A percentile compares a stretch with the other conserved stretches of the same genome.
phyloP scores from a whole-genome alignment of 2,113 vertebrate genomes.

The Eubucco bourcierii region DNA sequence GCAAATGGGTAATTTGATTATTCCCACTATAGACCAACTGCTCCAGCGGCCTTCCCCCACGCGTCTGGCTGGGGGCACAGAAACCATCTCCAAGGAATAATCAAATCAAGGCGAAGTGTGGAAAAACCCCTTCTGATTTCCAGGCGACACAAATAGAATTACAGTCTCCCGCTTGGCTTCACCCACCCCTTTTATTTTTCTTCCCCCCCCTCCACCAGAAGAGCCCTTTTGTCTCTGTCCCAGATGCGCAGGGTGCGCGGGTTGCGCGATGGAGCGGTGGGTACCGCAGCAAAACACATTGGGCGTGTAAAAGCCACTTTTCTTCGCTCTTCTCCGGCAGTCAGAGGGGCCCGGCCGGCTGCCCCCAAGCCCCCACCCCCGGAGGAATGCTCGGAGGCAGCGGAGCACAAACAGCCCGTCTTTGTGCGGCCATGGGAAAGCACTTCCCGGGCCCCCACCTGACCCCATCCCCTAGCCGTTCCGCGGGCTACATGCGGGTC shows the following conservation, averaged over 20 bases:
- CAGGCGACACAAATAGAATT: conserved; percentile 97
- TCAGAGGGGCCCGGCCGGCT: conserved; percentile 7
- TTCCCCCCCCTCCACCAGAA: conserved; percentile 73
- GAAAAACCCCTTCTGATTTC: conserved; percentile 96
- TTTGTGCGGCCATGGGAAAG: conserved; percentile 87
- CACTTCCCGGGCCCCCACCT: conserved; percentile 81
- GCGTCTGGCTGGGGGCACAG: conserved; percentile 88
- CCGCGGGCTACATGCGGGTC: conserved; percentile 76
- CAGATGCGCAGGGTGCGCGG: conserved; percentile 72
- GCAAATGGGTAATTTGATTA: conserved; percentile 99
- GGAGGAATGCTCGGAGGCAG: conserved; percentile 86
- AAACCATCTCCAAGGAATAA: conserved; percentile 93
- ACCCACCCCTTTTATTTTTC: not conserved
- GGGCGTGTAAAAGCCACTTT: conserved; percentile 71
- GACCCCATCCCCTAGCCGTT: conserved; percentile 70
- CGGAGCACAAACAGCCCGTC: conserved; percentile 90
- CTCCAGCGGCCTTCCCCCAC: conserved; percentile 94
- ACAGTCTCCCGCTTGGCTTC: conserved; percentile 79
- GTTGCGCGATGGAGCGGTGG: not conserved
- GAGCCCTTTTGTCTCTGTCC: conserved; percentile 82
- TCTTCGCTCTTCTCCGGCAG: conserved; percentile 60
- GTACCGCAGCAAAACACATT: conserved; percentile 15
- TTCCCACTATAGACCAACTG: conserved; percentile 95
- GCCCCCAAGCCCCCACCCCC: conserved; percentile 73
- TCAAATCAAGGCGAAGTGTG: conserved; percentile 97